Conservation (phyloP, 2,797 vertebrate genomes). For the Phataginus tricuspis region DNA sequence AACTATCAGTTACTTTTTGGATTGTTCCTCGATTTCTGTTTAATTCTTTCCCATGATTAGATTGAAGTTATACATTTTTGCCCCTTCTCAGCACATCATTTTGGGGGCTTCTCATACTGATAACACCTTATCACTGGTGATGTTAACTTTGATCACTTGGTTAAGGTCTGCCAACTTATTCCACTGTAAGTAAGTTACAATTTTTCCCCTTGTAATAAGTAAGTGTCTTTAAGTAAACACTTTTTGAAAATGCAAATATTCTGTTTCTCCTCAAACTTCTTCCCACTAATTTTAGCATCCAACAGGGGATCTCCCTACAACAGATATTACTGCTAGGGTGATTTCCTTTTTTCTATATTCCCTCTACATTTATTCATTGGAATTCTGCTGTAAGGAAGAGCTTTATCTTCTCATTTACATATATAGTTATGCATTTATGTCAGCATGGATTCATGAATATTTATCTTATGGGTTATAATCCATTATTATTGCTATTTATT, state of each 20-base stretch:
- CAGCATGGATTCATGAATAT: background rate
- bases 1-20: background rate
- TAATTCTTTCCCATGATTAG: background rate
- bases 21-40: background rate
- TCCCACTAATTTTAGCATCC: background rate
- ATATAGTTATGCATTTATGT: background rate
- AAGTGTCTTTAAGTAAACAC: background rate
- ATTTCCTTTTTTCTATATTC: background rate
- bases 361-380: background rate
- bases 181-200: background rate
- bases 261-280: conserved; percentile 29
- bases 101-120: background rate
- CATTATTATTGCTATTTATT: background rate
- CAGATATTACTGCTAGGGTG: background rate
- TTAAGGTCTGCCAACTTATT: background rate
- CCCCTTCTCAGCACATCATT: background rate
- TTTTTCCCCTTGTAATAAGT: background rate
- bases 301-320: background rate
- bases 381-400: background rate
- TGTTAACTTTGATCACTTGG: too few relatives aligned
- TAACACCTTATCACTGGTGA: background rate
- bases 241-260: background rate
- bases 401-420: background rate
- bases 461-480: background rate
- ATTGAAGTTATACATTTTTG: background rate